Conservation (phyloP, 2,888 invertebrate species). For the Vanessa cardui region DNA sequence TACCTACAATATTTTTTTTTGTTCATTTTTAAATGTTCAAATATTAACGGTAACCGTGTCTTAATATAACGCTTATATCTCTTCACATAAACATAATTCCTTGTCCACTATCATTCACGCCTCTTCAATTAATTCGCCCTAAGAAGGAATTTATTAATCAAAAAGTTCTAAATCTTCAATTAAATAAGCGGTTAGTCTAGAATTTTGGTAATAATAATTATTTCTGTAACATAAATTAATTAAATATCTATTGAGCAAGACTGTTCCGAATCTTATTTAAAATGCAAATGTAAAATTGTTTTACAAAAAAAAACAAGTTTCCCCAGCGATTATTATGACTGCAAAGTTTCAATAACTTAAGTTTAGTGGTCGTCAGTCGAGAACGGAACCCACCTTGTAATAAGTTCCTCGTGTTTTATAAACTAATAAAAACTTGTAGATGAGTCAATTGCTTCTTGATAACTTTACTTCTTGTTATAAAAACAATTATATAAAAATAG, state of each 20-base stretch:
- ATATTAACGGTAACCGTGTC: background rate
- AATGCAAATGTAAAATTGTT: conserved; percentile 42
- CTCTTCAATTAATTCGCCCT: conserved; percentile 36
- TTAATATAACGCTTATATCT: conserved; percentile 11
- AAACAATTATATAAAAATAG: background rate
- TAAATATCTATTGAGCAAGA: conserved; percentile 17
- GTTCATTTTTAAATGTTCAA: too few species aligned
- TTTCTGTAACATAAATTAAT: conserved; percentile 13
- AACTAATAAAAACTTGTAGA: conserved; percentile 45
- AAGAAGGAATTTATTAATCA: conserved; percentile 41
- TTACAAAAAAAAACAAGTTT: conserved; percentile 43
- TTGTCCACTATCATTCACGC: conserved; percentile 32
- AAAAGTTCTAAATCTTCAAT: conserved; percentile 36
- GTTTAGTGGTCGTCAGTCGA: conserved; percentile 45
- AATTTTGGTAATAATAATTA: conserved; percentile 6
- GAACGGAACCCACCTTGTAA: conserved; percentile 47
- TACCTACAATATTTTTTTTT: too few species aligned
- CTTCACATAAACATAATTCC: conserved; percentile 18
- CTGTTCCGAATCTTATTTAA: conserved; percentile 40
- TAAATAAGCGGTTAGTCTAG: background rate
- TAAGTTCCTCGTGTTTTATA: conserved; percentile 45
- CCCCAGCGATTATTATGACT: conserved; percentile 59
- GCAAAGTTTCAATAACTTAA: conserved; percentile 57
- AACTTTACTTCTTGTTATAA: conserved; percentile 9
- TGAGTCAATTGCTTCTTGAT: conserved; percentile 36